Evolutionary conservation across 2,113 vertebrate species (phyloP).

Genomic region (Epinephelus moara): DNA sequence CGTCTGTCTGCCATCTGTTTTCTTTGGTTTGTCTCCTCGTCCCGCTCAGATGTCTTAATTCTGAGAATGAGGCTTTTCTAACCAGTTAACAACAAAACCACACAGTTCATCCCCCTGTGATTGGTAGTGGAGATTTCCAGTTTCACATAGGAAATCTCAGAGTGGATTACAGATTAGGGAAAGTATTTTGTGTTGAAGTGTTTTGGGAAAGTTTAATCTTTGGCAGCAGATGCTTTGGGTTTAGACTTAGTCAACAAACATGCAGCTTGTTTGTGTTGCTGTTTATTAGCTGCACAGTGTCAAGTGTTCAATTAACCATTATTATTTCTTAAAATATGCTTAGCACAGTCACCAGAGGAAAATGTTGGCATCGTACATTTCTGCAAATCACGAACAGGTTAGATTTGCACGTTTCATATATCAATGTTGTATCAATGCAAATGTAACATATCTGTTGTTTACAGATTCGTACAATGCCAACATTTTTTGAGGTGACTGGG

Average conservation of each 20-base stretch:
- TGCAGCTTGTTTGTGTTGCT: neutral
- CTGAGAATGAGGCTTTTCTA: conserved; percentile 9
- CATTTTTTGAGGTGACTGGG: no score
- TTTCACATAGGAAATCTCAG: conserved; percentile 27
- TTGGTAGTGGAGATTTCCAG: conserved; percentile 22
- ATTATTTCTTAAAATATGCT: neutral
- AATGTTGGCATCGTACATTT: no score
- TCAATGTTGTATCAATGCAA: no score
- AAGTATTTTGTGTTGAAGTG: conserved; percentile 5
- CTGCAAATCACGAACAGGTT: no score
- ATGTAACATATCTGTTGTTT: no score
- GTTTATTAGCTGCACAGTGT: neutral
- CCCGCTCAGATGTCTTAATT: conserved; percentile 34
- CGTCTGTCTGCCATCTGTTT: conserved; percentile 64
- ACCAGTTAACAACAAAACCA: conserved; percentile 5
- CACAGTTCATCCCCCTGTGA: neutral
- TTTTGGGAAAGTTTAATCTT: conserved; percentile 14
- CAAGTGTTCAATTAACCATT: neutral
- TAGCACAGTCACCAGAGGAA: no score
- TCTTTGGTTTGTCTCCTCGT: conserved; percentile 10
- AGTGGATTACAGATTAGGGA: conserved; percentile 58
- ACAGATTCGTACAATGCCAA: no score
- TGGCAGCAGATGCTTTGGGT: conserved; percentile 39
- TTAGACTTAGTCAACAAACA: conserved; percentile 6
- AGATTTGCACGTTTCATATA: no score